A percentile compares a stretch with the other conserved stretches of the same genome.
phyloP scores from a whole-genome alignment of 1,140 invertebrate species.

The Cepaea nemoralis region DNA sequence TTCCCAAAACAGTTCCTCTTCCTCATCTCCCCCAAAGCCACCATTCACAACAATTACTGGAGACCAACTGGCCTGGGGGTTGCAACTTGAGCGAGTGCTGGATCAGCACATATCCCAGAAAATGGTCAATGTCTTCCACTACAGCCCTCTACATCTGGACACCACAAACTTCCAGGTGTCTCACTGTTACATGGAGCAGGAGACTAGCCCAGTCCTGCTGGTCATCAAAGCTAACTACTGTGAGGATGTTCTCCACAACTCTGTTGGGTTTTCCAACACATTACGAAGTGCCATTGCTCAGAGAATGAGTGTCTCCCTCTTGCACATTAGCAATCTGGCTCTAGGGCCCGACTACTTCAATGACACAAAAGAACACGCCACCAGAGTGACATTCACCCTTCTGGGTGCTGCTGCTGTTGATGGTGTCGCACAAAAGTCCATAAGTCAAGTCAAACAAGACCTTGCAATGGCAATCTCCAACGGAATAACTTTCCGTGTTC shows the following conservation, averaged over 20 bases:
- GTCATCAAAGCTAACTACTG: slow-evolving; percentile 4
- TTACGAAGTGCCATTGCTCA: slow-evolving; percentile 13
- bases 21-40: background rate
- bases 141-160: background rate
- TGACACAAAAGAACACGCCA: background rate
- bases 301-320: background rate
- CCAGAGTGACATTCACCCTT: slow-evolving; percentile 21
- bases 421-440: background rate
- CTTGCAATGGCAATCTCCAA: background rate
- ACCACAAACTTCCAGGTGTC: slow-evolving; percentile 22
- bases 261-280: slow-evolving; percentile 10
- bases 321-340: slow-evolving; percentile 10
- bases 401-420: background rate
- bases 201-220: slow-evolving; percentile 2
- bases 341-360: background rate
- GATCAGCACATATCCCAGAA: slow-evolving; percentile 13
- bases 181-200: background rate
- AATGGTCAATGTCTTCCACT: slow-evolving; percentile 9
- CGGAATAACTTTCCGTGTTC: slow-evolving; percentile 9
- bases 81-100: background rate
- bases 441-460: background rate
- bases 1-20: background rate
- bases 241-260: slow-evolving; percentile 7
- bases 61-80: slow-evolving; percentile 17
- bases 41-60: background rate